These are phyloP conservation scores for Achroia grisella DNA, from an alignment of 1,140 invertebrate genomes.

Conservation along the genomic window DNA sequence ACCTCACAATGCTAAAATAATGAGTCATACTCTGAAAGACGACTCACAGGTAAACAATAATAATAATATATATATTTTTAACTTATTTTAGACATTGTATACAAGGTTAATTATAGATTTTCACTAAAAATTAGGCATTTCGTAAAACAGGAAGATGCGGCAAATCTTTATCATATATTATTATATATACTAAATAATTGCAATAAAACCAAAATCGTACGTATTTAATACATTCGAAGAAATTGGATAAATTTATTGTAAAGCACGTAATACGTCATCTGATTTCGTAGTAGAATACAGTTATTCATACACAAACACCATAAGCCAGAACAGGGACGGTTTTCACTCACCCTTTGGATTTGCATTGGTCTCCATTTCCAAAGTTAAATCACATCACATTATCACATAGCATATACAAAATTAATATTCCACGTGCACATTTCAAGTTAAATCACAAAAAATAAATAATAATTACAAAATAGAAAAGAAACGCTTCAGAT, in stretches of 20 bases:
- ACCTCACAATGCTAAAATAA: slow-evolving; percentile 60
- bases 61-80: too few relatives aligned
- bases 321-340: slow-evolving; percentile 11
- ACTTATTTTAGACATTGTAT: too few relatives aligned
- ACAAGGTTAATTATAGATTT: too few relatives aligned
- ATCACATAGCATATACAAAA: slow-evolving; percentile 37
- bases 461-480: slow-evolving; percentile 12
- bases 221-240: too few relatives aligned
- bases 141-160: too few relatives aligned
- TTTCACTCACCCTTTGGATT: slow-evolving; percentile 61
- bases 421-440: slow-evolving; percentile 10
- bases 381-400: slow-evolving; percentile 49
- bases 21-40: slow-evolving; percentile 48
- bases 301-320: slow-evolving; percentile 70
- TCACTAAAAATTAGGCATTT: too few relatives aligned
- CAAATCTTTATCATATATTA: too few relatives aligned
- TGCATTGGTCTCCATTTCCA: slow-evolving; percentile 58
- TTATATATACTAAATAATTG: too few relatives aligned
- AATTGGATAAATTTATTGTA: too few relatives aligned
- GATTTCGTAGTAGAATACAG: slow-evolving; percentile 60
- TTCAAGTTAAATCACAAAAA: slow-evolving; percentile 14
- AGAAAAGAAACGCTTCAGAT: slow-evolving; percentile 20
- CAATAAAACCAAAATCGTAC: too few relatives aligned
- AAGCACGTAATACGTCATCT: slow-evolving; percentile 30
- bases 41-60: slow-evolving; percentile 17